These are phyloP conservation scores for Thecocarcelia acutangulata DNA, from an alignment of 2,888 invertebrate genomes.

Conservation along the genomic window DNA sequence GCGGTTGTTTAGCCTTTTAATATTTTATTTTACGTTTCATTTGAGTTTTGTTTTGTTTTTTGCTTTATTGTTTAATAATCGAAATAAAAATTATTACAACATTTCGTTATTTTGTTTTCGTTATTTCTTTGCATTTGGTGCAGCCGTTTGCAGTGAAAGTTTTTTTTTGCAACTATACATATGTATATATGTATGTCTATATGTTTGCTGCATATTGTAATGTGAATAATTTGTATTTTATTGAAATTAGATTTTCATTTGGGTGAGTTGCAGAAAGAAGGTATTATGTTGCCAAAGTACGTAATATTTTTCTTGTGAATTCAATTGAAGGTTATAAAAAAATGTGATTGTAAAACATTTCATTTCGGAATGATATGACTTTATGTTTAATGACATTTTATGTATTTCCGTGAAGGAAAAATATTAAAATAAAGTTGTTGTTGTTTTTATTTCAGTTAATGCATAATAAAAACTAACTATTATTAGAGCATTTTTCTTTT, in stretches of 20 bases:
- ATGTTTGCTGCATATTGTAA: slow-evolving; percentile 6
- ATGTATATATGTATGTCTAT: no score
- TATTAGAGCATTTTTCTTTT: no score
- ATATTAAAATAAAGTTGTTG: no score
- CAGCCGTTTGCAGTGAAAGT: slow-evolving; percentile 47
- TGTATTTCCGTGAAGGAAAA: no score
- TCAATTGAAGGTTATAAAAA: no score
- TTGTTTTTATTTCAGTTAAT: no score
- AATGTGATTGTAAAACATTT: no score
- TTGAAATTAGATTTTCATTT: slow-evolving; percentile 18
- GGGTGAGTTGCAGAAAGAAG: background rate
- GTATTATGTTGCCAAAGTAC: slow-evolving; percentile 15
- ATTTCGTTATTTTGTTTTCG: slow-evolving; percentile 28
- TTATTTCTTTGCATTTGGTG: slow-evolving; percentile 21
- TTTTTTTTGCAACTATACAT: slow-evolving; percentile 10
- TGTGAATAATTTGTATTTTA: background rate
- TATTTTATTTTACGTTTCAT: slow-evolving; percentile 17
- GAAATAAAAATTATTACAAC: slow-evolving; percentile 38
- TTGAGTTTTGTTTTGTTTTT: slow-evolving; percentile 9
- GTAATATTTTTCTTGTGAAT: no score
- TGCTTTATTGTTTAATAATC: slow-evolving; percentile 24
- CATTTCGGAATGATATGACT: no score
- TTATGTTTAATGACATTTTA: no score
- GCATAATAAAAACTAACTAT: no score
- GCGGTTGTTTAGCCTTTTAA: slow-evolving; percentile 1